These are phyloP conservation scores for Epizoanthus rinbou DNA, from an alignment of 92 coral and sea anemone genomes.

Conservation along the genomic window DNA sequence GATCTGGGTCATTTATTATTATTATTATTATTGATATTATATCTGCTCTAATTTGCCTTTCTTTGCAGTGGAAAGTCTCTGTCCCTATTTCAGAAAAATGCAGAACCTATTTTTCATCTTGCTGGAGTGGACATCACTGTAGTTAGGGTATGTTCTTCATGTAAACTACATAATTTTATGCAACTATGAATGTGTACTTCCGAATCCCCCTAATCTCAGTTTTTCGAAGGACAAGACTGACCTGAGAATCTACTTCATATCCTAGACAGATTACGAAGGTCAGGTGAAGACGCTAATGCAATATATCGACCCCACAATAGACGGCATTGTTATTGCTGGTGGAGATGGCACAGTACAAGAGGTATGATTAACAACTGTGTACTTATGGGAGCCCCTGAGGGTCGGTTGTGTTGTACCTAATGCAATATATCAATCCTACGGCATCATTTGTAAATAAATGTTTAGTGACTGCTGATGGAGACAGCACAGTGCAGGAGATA, in stretches of 20 bases:
- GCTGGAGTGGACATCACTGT: constrained; percentile 95
- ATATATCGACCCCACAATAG: constrained; percentile 91
- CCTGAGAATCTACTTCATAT: not conserved
- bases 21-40: too few species aligned
- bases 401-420: too few species aligned
- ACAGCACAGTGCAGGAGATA: too few species aligned
- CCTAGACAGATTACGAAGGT: constrained; percentile 98
- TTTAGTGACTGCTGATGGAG: too few species aligned
- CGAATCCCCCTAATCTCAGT: too few species aligned
- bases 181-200: too few species aligned
- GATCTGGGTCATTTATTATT: not conserved
- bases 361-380: constrained; percentile 50
- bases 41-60: not conserved
- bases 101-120: constrained; percentile 93
- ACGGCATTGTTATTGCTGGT: constrained; percentile 97
- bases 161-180: not conserved
- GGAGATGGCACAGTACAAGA: constrained; percentile 99
- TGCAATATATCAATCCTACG: too few species aligned
- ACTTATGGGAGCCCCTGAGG: not conserved
- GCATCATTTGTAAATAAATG: too few species aligned
- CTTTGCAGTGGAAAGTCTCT: constrained; percentile 76
- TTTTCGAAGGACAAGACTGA: not conserved
- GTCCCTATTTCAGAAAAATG: constrained; percentile 87
- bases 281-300: constrained; percentile 94
- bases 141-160: constrained; percentile 67